A percentile compares a stretch with the other conserved stretches of the same genome.
Evolutionary conservation across 2,888 invertebrate species (phyloP).

Genomic region (Agrotis segetum): DNA sequence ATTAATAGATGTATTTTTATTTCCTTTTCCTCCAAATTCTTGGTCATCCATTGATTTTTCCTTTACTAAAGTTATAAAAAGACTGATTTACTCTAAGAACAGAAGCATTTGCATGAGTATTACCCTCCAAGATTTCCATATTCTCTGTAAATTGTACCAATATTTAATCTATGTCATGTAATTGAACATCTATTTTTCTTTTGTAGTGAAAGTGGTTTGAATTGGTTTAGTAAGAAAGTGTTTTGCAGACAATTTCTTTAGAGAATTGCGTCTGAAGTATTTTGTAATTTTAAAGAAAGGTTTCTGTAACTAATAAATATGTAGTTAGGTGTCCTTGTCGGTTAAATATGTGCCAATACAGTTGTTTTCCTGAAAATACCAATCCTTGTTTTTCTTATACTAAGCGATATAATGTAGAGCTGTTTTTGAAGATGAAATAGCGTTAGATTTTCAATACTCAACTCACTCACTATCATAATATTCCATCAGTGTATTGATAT

Average conservation of each 20-base stretch:
- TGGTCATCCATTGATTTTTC: constrained; percentile 46
- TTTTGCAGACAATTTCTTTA: constrained; percentile 25
- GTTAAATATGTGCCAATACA: neutral
- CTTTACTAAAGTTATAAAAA: constrained; percentile 44
- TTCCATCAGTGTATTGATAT: neutral
- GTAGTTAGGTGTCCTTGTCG: constrained; percentile 7
- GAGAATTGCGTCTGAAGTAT: neutral
- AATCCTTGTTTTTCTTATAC: no score
- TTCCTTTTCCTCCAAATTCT: constrained; percentile 30
- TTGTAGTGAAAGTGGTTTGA: constrained; percentile 27
- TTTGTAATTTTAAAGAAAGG: constrained; percentile 28
- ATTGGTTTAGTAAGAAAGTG: constrained; percentile 9
- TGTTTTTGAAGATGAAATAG: neutral
- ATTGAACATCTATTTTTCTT: constrained; percentile 24
- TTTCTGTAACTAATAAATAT: constrained; percentile 30
- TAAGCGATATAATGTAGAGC: no score
- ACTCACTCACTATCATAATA: neutral
- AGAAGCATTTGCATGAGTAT: constrained; percentile 59
- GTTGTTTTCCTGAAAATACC: neutral
- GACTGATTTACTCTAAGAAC: constrained; percentile 49
- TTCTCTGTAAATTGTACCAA: constrained; percentile 52
- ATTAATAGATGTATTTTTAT: no score
- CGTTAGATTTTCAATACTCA: neutral
- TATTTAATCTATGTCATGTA: constrained; percentile 48
- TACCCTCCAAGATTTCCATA: constrained; percentile 52